A percentile compares a stretch with the other conserved stretches of the same genome.
These are phyloP conservation scores for Drosophila pseudoananassae DNA, from an alignment of 1,140 invertebrate species.

Conservation along the genomic window DNA sequence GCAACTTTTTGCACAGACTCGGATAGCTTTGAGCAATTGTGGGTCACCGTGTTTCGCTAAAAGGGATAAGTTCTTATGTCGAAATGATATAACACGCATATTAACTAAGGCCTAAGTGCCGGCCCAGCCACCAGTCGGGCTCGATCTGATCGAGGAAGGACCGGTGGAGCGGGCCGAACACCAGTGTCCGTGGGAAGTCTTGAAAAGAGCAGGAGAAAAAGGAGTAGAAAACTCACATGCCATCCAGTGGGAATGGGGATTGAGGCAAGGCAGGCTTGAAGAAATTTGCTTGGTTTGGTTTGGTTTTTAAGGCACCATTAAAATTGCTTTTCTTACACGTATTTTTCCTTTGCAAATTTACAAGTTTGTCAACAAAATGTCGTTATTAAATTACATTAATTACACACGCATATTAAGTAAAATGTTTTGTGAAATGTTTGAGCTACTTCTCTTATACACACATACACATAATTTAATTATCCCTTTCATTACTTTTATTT, in stretches of 20 bases:
- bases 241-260: constrained; percentile 22
- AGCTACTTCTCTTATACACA: constrained; percentile 70
- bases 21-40: constrained; percentile 71
- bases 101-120: constrained; percentile 23
- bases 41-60: constrained; percentile 59
- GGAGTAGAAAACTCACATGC: constrained; percentile 67
- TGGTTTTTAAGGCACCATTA: constrained; percentile 84
- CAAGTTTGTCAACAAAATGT: constrained; percentile 78
- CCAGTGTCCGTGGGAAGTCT: constrained; percentile 11
- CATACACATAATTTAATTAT: constrained; percentile 75
- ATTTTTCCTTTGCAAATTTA: constrained; percentile 84
- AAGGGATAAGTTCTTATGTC: constrained; percentile 77
- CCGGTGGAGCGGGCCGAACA: not conserved
- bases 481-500: constrained; percentile 58
- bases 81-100: constrained; percentile 53
- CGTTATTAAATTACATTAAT: constrained; percentile 59
- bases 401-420: constrained; percentile 61
- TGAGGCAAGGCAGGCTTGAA: constrained; percentile 50
- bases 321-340: constrained; percentile 84
- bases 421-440: constrained; percentile 60
- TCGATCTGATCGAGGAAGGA: constrained; percentile 8
- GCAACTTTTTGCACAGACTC: constrained; percentile 68
- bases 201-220: constrained; percentile 48
- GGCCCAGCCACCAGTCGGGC: not conserved
- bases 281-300: constrained; percentile 82